phyloP scores from a whole-genome alignment of 2,113 vertebrate species.

The Hyaena hyaena region DNA sequence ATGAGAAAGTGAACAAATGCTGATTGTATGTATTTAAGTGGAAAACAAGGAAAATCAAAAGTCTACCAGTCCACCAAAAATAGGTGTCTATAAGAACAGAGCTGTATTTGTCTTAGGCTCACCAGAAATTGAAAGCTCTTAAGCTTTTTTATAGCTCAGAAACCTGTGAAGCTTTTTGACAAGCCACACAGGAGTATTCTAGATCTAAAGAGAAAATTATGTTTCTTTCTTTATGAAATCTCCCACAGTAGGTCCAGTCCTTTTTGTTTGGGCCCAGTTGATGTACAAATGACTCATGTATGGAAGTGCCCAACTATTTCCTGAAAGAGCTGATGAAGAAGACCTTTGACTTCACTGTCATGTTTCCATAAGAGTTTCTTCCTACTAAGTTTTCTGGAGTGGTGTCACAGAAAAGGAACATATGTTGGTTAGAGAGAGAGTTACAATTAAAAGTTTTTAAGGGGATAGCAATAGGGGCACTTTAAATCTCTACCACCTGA shows the following conservation, averaged over 20 bases:
- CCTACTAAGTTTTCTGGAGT: neutral
- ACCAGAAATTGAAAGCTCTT: neutral
- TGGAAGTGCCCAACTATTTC: neutral
- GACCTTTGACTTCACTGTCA: neutral
- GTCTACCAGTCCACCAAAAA: neutral
- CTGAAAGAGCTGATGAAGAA: neutral
- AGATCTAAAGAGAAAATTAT: neutral
- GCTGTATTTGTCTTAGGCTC: neutral
- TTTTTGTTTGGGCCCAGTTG: neutral
- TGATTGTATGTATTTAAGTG: neutral
- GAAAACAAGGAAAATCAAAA: neutral
- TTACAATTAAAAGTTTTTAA: neutral
- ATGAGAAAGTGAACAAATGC: neutral
- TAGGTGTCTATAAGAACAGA: rapidly evolving
- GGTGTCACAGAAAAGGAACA: neutral
- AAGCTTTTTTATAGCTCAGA: neutral
- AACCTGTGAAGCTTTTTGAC: neutral
- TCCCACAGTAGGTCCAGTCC: neutral
- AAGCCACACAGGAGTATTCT: neutral
- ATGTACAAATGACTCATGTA: neutral
- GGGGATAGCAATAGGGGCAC: neutral
- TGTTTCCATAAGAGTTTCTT: neutral
- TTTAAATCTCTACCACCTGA: neutral
- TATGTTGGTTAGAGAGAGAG: neutral
- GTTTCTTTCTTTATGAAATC: neutral